phyloP scores from a whole-genome alignment of 2,797 vertebrate species.

The Loriculus beryllinus region DNA sequence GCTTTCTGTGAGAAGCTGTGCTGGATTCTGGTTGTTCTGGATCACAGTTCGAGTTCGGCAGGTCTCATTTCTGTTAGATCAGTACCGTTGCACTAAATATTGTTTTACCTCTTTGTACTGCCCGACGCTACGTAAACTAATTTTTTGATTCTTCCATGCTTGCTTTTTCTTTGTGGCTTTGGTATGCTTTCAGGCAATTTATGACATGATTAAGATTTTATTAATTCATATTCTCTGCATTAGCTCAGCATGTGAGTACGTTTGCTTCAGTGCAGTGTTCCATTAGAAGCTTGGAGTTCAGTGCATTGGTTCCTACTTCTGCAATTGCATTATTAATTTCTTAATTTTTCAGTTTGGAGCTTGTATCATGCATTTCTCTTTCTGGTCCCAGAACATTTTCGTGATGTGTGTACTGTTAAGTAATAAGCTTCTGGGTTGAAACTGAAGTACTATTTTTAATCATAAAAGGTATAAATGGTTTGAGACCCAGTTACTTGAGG shows the following conservation, averaged over 20 bases:
- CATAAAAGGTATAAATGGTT: slow-evolving; percentile 27
- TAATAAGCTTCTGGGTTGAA: slow-evolving; percentile 35
- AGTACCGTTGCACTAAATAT: rapidly evolving
- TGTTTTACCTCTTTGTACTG: not conserved
- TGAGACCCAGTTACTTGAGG: slow-evolving; percentile 45
- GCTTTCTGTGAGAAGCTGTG: not conserved
- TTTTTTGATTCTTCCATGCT: not conserved
- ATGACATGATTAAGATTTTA: not conserved
- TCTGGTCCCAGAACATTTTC: slow-evolving; percentile 13
- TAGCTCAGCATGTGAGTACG: not conserved
- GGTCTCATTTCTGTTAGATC: not conserved
- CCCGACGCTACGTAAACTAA: not conserved
- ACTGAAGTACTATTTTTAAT: slow-evolving; percentile 44
- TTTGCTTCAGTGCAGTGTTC: not conserved
- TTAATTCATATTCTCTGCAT: not conserved
- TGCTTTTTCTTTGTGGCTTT: not conserved
- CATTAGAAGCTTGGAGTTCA: not conserved
- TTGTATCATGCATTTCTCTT: not conserved
- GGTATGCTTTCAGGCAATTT: not conserved
- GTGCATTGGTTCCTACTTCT: not conserved
- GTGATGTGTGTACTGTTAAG: not conserved
- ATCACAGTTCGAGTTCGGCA: not conserved
- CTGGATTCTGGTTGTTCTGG: not conserved
- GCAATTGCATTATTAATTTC: slow-evolving; percentile 16
- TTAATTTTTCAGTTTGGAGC: slow-evolving; percentile 20